Evolutionary conservation across 1,140 invertebrate genomes (phyloP).

Genomic region (fruit fly (Drosophila melanogaster)): DNA sequence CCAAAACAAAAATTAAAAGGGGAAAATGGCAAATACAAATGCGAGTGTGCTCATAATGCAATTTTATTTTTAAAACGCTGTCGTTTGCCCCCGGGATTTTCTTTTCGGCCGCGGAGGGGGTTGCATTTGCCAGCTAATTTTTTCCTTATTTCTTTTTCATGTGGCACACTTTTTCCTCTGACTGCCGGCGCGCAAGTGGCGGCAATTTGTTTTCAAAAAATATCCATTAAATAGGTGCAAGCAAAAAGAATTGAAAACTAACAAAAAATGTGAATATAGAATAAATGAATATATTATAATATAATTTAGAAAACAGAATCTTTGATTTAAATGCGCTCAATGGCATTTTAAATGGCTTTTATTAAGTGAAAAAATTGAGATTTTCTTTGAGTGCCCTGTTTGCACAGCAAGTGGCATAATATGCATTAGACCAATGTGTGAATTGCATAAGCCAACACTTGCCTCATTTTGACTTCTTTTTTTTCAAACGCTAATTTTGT

Average conservation of each 20-base stretch:
- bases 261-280: background rate
- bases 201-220: constrained; percentile 77
- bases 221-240: constrained; percentile 43
- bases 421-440: constrained; percentile 41
- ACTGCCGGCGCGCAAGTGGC: constrained; percentile 57
- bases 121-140: constrained; percentile 2
- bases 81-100: constrained; percentile 33
- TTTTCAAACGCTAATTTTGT: constrained; percentile 43
- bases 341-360: background rate
- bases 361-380: too few species aligned
- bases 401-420: constrained; percentile 13
- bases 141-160: constrained; percentile 33
- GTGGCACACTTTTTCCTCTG: constrained; percentile 68
- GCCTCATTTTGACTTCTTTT: constrained; percentile 21
- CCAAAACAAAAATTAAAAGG: constrained; percentile 20
- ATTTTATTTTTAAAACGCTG: constrained; percentile 79
- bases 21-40: constrained; percentile 30
- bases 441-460: constrained; percentile 53
- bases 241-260: constrained; percentile 16
- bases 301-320: background rate
- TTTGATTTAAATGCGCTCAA: background rate
- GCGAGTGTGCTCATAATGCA: constrained; percentile 74
- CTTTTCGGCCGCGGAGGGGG: constrained; percentile 18
- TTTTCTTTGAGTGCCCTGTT: constrained; percentile 3
- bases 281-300: background rate